These are phyloP conservation scores for Zingel zingel DNA, from an alignment of 2,113 vertebrate species.

Conservation along the genomic window DNA sequence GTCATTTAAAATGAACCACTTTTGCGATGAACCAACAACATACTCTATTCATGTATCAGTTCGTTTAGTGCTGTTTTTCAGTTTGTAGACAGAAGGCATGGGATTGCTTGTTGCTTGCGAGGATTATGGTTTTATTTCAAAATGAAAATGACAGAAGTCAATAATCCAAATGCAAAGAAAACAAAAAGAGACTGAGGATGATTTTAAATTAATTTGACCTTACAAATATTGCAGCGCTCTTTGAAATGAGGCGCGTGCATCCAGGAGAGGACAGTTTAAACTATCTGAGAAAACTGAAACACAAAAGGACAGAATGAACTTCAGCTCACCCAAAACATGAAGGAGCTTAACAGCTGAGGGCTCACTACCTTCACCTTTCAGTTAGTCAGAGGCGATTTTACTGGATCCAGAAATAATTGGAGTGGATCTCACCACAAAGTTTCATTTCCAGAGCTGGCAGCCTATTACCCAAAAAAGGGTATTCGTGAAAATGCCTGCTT, in stretches of 20 bases:
- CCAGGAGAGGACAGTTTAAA: conserved; percentile 40
- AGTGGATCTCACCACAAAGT: conserved; percentile 46
- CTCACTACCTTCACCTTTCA: conserved; percentile 20
- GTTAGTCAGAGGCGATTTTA: conserved; percentile 51
- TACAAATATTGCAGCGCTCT: conserved; percentile 23
- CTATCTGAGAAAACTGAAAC: conserved; percentile 15
- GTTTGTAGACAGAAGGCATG: conserved; percentile 48
- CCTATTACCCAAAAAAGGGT: conserved; percentile 16
- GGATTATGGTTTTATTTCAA: conserved; percentile 77
- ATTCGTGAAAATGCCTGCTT: conserved; percentile 42
- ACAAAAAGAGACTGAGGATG: conserved; percentile 54
- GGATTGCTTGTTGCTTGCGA: conserved; percentile 62
- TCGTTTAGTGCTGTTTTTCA: conserved; percentile 38
- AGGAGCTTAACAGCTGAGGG: conserved; percentile 35
- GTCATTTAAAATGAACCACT: conserved; percentile 49
- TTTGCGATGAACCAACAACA: not conserved
- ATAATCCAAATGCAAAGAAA: conserved; percentile 72
- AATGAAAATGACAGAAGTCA: conserved; percentile 77
- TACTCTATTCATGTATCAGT: conserved; percentile 26
- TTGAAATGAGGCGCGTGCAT: conserved; percentile 24
- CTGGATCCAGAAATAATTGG: conserved; percentile 50
- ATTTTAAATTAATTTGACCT: conserved; percentile 67
- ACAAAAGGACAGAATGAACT: conserved; percentile 48
- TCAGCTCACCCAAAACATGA: conserved; percentile 43
- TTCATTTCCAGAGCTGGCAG: conserved; percentile 46